phyloP scores from a whole-genome alignment of 2,113 vertebrate species.

The Halichoeres trimaculatus region DNA sequence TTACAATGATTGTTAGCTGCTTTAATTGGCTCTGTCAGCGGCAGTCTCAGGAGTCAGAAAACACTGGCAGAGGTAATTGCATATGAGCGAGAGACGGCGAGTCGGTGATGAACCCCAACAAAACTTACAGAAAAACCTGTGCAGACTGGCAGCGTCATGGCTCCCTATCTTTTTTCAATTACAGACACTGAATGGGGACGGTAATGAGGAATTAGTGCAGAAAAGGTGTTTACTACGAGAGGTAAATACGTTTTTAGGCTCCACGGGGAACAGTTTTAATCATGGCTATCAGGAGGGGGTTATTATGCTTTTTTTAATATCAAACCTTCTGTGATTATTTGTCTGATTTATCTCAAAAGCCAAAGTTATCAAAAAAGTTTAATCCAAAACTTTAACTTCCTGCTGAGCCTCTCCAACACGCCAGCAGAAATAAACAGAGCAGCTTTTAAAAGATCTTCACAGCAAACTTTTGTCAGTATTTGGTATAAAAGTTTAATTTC shows the following conservation, averaged over 20 bases:
- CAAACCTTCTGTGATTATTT: not conserved
- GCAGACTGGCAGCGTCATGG: constrained; percentile 18
- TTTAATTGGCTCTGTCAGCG: constrained; percentile 69
- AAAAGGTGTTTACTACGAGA: constrained; percentile 25
- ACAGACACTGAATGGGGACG: constrained; percentile 18
- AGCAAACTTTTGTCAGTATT: too few relatives aligned
- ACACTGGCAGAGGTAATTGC: constrained; percentile 61
- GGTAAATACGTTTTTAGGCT: not conserved
- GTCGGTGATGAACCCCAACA: constrained; percentile 21
- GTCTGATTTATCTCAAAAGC: not conserved
- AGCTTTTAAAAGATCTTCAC: not conserved
- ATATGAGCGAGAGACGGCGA: constrained; percentile 32
- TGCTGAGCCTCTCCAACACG: too few relatives aligned
- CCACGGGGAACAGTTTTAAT: not conserved
- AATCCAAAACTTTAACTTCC: not conserved
- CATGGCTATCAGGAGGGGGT: not conserved
- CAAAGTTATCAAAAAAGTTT: not conserved
- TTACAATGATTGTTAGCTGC: constrained; percentile 60
- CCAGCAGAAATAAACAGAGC: too few relatives aligned
- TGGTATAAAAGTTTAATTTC: too few relatives aligned
- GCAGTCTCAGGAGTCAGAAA: constrained; percentile 44
- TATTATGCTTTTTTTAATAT: not conserved
- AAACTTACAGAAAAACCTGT: constrained; percentile 28
- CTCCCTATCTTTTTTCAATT: constrained; percentile 61
- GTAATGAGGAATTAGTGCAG: constrained; percentile 32